Base-by-base conservation (phyloP, 2,888 invertebrate species). In the Ariolimax columbianus region DNA sequence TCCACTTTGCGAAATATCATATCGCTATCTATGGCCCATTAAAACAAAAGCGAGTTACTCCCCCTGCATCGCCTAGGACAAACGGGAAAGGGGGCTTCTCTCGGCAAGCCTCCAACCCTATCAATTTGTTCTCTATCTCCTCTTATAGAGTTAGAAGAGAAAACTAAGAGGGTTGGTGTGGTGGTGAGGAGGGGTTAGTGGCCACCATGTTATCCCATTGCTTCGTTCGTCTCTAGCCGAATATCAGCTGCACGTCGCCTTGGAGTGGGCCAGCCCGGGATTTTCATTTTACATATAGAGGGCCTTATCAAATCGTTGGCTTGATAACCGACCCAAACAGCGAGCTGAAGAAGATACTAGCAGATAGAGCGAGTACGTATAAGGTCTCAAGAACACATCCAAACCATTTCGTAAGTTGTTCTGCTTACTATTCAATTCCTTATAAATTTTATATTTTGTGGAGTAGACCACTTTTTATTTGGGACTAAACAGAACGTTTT, bases 281-380 rank as follows among this genome's bases (percentile, higher is more conserved):
- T 82, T 82, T 82, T 82, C 82, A 82, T 82, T 82, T 82, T 82
- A 55, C 82, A 82, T 82, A 82, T 82, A 82, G 82, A 75, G 82
- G 26, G 75, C 82, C 82, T 82, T 82, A 82, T 82, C 82, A 82
- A 73, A 73, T 63, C 75, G 40, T 63, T 47, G 17, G 82, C 47
- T 30, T 82, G 82, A 82, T 82, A 82, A 82, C 75, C 66, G 77
- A 26, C 55, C 75, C 30, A 75, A 63, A 82, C 82, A 82, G 73
- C 73, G 30, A 75, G 63, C 75, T 59, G 43, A 82, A 36, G n/a
- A 77, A 82, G 82, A 82, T 82, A 82, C 82, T 63, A 66, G 63
- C n/a, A 75, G 77, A 82, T 82, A 82, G 75, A 82, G 66, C 38
- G 66, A 75, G 59, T 66, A 82, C 66, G 82, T 72, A 82, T 82